phyloP scores from a whole-genome alignment of 2,888 invertebrate species.

The Tanypteryx hageni region DNA sequence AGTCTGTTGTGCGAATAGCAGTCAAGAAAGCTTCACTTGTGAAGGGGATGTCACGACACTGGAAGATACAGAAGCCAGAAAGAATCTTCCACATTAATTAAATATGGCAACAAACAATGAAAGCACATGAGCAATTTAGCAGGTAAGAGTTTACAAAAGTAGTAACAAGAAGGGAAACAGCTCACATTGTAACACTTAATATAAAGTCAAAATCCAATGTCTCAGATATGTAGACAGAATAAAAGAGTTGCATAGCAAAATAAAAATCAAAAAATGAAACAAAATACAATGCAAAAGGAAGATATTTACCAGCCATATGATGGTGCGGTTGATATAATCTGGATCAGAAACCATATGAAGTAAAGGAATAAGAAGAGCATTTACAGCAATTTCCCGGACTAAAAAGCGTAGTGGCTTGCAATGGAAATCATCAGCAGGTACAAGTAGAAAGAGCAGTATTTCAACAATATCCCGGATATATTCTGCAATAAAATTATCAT shows the following conservation, averaged over 20 bases:
- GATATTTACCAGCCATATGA: conserved; percentile 89
- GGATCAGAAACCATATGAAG: conserved; percentile 89
- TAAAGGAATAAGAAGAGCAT: conserved; percentile 84
- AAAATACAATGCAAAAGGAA: not conserved
- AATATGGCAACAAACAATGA: not conserved
- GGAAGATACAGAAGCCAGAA: conserved; percentile 72
- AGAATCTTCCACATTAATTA: not conserved
- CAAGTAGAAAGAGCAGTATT: conserved; percentile 87
- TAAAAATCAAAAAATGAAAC: not conserved
- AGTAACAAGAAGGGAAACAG: not conserved
- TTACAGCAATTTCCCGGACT: conserved; percentile 85
- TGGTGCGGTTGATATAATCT: conserved; percentile 93
- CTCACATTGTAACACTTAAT: not conserved
- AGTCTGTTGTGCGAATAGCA: conserved; percentile 87
- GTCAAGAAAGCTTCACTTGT: conserved; percentile 91
- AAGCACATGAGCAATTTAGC: not conserved
- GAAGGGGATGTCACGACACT: conserved; percentile 88
- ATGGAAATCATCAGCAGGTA: conserved; percentile 90
- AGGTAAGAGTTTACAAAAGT: not conserved
- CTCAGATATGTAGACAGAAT: not conserved
- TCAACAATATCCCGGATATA: conserved; percentile 89
- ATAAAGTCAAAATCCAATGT: not conserved
- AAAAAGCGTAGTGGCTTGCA: conserved; percentile 88
- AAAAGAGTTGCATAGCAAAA: not conserved
- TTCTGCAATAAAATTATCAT: conserved; percentile 76